Evolutionary conservation across 2,888 invertebrate species (phyloP).

Genomic region (Ametastegia equiseti): DNA sequence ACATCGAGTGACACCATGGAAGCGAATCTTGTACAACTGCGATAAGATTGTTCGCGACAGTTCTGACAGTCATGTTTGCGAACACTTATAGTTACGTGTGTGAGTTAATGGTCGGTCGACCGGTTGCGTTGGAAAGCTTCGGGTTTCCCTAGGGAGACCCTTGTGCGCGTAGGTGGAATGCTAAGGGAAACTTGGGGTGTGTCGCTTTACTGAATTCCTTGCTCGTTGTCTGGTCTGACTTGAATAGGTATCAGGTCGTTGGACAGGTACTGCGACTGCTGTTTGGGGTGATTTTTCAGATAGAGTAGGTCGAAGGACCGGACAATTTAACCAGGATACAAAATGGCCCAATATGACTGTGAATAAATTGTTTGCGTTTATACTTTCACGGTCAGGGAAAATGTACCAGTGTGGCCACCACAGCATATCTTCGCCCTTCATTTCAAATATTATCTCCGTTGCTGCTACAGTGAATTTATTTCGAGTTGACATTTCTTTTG

Average conservation of each 20-base stretch:
- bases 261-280: neutral
- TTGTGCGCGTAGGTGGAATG: constrained; percentile 26
- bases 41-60: constrained; percentile 25
- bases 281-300: neutral
- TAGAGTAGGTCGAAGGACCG: neutral
- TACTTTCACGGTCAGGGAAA: no score
- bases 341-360: neutral
- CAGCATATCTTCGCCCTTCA: no score
- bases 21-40: neutral
- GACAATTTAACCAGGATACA: neutral
- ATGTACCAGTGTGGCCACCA: no score
- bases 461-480: no score
- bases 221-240: constrained; percentile 30
- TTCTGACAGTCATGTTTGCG: neutral
- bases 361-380: neutral
- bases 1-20: neutral
- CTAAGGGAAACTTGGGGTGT: neutral
- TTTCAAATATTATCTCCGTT: no score
- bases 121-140: constrained; percentile 22
- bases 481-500: no score
- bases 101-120: constrained; percentile 20
- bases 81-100: constrained; percentile 13
- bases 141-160: constrained; percentile 28
- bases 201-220: constrained; percentile 29
- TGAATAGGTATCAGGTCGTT: constrained; percentile 28